Evolutionary conservation across 2,888 invertebrate species (phyloP).

Genomic region (Empis stercorea): DNA sequence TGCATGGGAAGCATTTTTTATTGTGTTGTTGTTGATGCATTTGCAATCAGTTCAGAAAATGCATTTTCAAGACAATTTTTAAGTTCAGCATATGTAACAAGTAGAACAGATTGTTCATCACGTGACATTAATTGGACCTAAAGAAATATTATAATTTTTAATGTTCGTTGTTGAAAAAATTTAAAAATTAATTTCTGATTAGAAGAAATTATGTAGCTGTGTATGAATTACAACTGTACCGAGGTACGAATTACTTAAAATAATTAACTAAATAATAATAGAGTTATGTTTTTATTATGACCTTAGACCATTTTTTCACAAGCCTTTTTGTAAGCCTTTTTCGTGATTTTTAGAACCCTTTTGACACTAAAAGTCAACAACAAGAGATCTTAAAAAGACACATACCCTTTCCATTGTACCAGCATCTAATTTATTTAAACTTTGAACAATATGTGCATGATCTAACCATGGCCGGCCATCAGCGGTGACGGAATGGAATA

Average conservation of each 20-base stretch:
- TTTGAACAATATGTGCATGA: constrained; percentile 86
- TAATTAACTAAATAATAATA: neutral
- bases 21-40: constrained; percentile 24
- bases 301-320: no score
- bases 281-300: neutral
- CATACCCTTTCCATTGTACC: constrained; percentile 66
- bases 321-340: no score
- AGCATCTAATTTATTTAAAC: constrained; percentile 83
- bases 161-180: neutral
- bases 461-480: constrained; percentile 94
- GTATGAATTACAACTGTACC: no score
- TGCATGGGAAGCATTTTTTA: constrained; percentile 19
- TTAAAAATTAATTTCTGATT: neutral
- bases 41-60: constrained; percentile 59
- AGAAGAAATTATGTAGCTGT: no score
- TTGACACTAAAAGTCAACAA: no score
- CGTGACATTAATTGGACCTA: constrained; percentile 90
- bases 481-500: constrained; percentile 89
- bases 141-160: constrained; percentile 12
- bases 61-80: constrained; percentile 90
- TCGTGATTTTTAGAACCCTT: no score
- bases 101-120: constrained; percentile 91
- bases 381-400: neutral
- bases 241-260: no score
- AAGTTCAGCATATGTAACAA: constrained; percentile 89